Evolutionary conservation across 1,140 invertebrate species (phyloP).

Genomic region (Cephus cinctus): DNA sequence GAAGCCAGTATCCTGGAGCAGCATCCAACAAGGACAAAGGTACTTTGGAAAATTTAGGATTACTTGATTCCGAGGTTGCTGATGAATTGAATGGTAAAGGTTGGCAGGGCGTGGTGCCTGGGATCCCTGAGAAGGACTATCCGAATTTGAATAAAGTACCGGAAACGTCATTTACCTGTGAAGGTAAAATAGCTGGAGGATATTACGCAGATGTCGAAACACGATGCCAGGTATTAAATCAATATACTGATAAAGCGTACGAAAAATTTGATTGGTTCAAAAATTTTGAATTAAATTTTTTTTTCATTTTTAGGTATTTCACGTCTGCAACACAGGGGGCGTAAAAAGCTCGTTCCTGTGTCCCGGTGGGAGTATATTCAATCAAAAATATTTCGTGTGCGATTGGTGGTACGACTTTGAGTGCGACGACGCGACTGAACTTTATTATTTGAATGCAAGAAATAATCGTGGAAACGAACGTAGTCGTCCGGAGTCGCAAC

Average conservation of each 20-base stretch:
- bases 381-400: conserved; percentile 61
- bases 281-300: neutral
- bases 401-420: conserved; percentile 63
- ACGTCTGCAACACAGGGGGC: conserved; percentile 59
- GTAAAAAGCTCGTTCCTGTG: conserved; percentile 58
- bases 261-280: neutral
- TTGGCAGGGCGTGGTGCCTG: conserved; percentile 54
- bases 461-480: neutral
- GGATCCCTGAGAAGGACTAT: conserved; percentile 58
- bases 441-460: conserved; percentile 47
- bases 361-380: conserved; percentile 61
- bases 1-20: no score
- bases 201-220: conserved; percentile 64
- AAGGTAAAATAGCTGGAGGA: conserved; percentile 60
- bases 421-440: conserved; percentile 48
- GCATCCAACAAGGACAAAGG: no score
- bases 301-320: conserved; percentile 53
- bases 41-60: no score
- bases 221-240: conserved; percentile 48
- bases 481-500: conserved; percentile 11
- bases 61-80: no score
- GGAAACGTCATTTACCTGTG: conserved; percentile 61
- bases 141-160: conserved; percentile 57
- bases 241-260: neutral
- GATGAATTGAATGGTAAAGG: conserved; percentile 3